These are phyloP conservation scores for Strigamia transsilvanica DNA, from an alignment of 2,888 invertebrate genomes.

Conservation along the genomic window DNA sequence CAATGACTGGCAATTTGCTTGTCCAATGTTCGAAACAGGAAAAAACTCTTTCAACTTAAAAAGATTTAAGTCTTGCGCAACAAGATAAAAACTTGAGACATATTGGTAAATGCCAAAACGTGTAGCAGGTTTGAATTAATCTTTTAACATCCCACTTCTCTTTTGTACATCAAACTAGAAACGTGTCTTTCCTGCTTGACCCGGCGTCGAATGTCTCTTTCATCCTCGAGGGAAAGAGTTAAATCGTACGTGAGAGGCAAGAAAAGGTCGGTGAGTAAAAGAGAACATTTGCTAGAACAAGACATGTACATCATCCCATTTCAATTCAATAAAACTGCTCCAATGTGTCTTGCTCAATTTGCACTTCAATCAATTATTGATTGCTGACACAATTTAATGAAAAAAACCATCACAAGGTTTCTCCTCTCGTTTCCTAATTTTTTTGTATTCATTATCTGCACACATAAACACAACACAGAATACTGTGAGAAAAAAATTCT, in stretches of 20 bases:
- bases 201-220: constrained; percentile 27
- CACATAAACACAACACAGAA: neutral
- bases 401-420: neutral
- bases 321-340: constrained; percentile 15
- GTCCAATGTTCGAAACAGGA: neutral
- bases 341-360: constrained; percentile 4
- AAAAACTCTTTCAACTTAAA: neutral
- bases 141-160: constrained; percentile 1
- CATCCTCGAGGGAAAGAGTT: constrained; percentile 31
- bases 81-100: constrained; percentile 14
- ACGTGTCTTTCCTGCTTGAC: constrained; percentile 30
- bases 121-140: constrained; percentile 9
- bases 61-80: neutral
- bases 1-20: neutral
- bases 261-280: constrained; percentile 1
- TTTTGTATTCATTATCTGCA: neutral
- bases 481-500: neutral
- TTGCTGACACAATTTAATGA: neutral
- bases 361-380: constrained; percentile 38
- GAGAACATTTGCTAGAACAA: constrained; percentile 24
- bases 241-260: constrained; percentile 34
- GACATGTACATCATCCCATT: constrained; percentile 31
- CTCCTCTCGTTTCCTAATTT: neutral
- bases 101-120: neutral
- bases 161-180: constrained; percentile 23